Conservation (phyloP, 92 coral and sea anemone species). For the Phenganax marumi region DNA sequence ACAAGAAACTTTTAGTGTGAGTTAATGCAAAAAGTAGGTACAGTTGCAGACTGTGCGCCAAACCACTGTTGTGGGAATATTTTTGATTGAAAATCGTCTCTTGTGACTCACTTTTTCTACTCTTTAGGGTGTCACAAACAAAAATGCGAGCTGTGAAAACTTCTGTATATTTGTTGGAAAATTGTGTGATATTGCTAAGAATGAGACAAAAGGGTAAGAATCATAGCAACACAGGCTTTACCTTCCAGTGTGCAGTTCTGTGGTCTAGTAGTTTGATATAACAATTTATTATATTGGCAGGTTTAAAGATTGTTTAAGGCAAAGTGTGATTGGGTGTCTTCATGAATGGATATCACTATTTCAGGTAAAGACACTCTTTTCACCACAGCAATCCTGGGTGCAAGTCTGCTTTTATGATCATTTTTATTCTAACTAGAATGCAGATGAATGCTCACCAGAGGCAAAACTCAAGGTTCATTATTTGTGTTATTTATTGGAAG, state of each 20-base stretch:
- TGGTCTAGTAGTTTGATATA: background rate
- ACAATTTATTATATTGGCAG: background rate
- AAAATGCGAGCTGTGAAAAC: constrained; percentile 62
- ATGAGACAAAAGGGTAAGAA: constrained; percentile 38
- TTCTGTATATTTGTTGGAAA: constrained; percentile 83
- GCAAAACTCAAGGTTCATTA: constrained; percentile 22
- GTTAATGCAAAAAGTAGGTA: background rate
- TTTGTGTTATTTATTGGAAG: constrained; percentile 27
- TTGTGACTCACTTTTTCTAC: background rate
- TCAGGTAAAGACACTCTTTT: background rate
- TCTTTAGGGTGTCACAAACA: constrained; percentile 34
- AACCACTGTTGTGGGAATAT: background rate
- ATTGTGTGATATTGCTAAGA: constrained; percentile 50
- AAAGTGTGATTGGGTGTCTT: constrained; percentile 29
- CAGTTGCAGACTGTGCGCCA: background rate
- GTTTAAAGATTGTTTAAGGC: constrained; percentile 36
- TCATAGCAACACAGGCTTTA: constrained; percentile 6
- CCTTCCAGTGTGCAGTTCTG: background rate
- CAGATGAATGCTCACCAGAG: constrained; percentile 20
- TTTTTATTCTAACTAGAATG: constrained; percentile 5
- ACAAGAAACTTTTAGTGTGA: constrained; percentile 37
- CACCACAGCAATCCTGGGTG: background rate
- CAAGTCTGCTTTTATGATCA: background rate
- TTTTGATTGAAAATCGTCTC: background rate
- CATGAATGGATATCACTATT: constrained; percentile 34